Conservation (phyloP, 2,113 vertebrate genomes). For the Myotis lucifugus region DNA sequence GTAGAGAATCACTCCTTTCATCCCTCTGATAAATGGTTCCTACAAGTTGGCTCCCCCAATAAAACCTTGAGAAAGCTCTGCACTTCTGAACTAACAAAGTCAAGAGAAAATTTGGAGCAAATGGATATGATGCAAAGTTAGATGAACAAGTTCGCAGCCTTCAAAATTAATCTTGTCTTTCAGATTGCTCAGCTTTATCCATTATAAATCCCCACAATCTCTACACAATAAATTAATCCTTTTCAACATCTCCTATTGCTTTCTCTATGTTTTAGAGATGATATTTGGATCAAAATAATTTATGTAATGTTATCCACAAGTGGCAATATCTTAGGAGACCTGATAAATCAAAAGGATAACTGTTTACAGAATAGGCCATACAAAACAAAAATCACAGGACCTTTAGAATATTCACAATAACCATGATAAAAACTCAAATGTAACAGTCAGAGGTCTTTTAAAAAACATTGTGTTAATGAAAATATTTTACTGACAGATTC, state of each 20-base stretch:
- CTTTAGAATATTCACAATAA: not conserved
- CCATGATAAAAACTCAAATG: not conserved
- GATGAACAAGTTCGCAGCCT: not conserved
- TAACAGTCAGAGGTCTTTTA: not conserved
- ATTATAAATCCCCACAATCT: not conserved
- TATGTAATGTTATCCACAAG: not conserved
- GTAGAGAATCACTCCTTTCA: not conserved
- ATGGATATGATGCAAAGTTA: not conserved
- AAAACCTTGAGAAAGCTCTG: not conserved
- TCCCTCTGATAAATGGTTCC: not conserved
- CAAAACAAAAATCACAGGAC: not conserved
- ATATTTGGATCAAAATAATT: constrained; percentile 28
- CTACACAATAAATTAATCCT: not conserved
- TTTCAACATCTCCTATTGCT: not conserved
- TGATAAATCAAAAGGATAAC: not conserved
- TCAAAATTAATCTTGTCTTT: constrained; percentile 6
- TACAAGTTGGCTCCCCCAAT: not conserved
- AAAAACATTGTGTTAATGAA: not conserved
- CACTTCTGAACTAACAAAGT: not conserved
- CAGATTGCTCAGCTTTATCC: not conserved
- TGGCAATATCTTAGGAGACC: not conserved
- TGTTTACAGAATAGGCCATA: constrained; percentile 1
- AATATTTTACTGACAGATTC: not conserved
- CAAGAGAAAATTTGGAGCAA: not conserved
- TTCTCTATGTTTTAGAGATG: not conserved